A percentile compares a stretch with the other conserved stretches of the same genome.
These are phyloP conservation scores for Pedetes capensis DNA, from an alignment of 2,113 vertebrate genomes.

Conservation along the genomic window DNA sequence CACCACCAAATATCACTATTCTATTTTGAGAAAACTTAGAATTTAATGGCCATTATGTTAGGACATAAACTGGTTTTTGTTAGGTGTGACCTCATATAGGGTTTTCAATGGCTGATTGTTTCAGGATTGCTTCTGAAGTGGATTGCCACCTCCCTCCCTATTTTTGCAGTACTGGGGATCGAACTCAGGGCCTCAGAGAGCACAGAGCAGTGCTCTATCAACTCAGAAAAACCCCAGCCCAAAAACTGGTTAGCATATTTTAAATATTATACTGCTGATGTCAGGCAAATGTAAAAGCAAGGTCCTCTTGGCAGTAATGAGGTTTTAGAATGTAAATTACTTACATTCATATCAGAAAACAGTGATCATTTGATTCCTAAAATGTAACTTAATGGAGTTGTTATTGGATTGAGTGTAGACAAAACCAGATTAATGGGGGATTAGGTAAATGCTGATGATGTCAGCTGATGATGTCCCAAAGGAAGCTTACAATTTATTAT, in stretches of 20 bases:
- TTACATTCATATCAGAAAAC: conserved; percentile 20
- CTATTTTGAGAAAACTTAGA: not conserved
- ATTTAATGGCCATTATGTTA: conserved; percentile 24
- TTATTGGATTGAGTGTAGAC: not conserved
- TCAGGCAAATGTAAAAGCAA: not conserved
- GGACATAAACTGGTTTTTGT: not conserved
- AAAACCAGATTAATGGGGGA: conserved; percentile 39
- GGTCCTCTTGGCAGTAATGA: not conserved
- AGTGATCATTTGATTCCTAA: conserved; percentile 3
- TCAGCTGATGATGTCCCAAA: conserved; percentile 37
- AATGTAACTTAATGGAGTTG: conserved; percentile 3
- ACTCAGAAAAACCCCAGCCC: too few species aligned
- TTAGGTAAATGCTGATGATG: conserved; percentile 31
- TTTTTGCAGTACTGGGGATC: too few species aligned
- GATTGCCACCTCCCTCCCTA: too few species aligned
- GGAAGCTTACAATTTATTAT: conserved; percentile 14
- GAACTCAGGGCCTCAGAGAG: too few species aligned
- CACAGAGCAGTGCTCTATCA: too few species aligned
- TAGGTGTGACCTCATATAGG: too few species aligned
- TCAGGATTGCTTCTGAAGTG: too few species aligned
- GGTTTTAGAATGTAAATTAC: not conserved
- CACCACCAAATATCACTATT: not conserved
- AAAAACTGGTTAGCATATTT: not conserved
- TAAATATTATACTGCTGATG: not conserved
- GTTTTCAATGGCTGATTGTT: too few species aligned